Percentiles rank a stretch among this genome's conserved stretches.
phyloP scores from a whole-genome alignment of 2,888 invertebrate genomes.

The Tetanocera ferruginea region DNA sequence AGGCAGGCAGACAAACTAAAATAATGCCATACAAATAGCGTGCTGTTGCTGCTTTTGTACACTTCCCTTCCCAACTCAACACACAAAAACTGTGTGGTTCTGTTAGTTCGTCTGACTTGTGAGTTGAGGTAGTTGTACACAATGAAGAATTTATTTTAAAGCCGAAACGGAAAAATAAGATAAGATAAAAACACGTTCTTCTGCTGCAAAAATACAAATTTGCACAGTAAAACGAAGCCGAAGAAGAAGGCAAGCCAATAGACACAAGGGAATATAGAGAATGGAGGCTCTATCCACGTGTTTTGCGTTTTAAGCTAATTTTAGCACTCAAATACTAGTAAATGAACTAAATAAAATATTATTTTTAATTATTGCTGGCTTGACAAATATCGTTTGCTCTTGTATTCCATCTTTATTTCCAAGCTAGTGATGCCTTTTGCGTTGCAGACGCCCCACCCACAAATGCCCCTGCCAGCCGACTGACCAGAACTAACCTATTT shows the following conservation, averaged over 20 bases:
- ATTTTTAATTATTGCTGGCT: no score
- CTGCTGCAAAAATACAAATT: not conserved
- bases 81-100: no score
- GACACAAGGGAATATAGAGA: not conserved
- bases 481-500: not conserved
- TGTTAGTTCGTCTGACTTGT: no score
- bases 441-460: not conserved
- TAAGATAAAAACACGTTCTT: conserved; percentile 8
- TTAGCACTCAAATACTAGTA: no score
- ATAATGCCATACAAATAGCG: not conserved
- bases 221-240: not conserved
- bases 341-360: no score
- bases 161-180: not conserved
- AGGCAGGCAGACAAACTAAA: no score
- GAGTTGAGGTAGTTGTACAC: no score
- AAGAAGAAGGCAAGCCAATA: not conserved
- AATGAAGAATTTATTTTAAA: not conserved
- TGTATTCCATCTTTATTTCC: no score
- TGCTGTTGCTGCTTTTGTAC: not conserved
- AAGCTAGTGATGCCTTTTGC: no score
- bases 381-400: no score
- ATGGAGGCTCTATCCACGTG: conserved; percentile 3
- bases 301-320: not conserved
- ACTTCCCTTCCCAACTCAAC: not conserved
- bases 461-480: not conserved